Conservation (phyloP, 2,888 invertebrate species). For the Odontomyia ornata region DNA sequence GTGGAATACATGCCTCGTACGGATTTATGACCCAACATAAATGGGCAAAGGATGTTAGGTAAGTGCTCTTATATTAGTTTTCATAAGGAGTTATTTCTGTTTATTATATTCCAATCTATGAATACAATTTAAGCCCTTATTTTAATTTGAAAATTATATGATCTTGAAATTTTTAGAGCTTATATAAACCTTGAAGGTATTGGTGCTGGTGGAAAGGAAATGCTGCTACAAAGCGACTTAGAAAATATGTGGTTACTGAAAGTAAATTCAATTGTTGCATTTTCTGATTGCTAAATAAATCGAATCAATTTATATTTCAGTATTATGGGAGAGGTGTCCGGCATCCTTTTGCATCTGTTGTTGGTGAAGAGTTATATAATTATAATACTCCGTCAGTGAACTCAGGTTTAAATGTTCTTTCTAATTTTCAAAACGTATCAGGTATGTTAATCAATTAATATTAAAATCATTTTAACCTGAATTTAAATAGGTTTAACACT, state of each 20-base stretch:
- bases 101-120: too few relatives aligned
- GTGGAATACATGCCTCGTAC: slow-evolving; percentile 74
- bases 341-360: slow-evolving; percentile 70
- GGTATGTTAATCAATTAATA: slow-evolving; percentile 59
- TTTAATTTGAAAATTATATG: too few relatives aligned
- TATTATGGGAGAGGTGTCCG: slow-evolving; percentile 66
- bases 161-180: slow-evolving; percentile 63
- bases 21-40: slow-evolving; percentile 76
- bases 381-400: slow-evolving; percentile 69
- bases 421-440: slow-evolving; percentile 71
- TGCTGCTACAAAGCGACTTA: slow-evolving; percentile 89
- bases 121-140: too few relatives aligned
- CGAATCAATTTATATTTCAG: slow-evolving; percentile 53
- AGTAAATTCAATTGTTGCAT: neutral
- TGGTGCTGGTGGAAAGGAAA: slow-evolving; percentile 90
- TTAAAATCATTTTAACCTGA: too few relatives aligned
- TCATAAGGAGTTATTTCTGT: too few relatives aligned
- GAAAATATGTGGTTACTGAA: slow-evolving; percentile 72
- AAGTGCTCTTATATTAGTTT: too few relatives aligned
- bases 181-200: slow-evolving; percentile 93
- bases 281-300: too few relatives aligned
- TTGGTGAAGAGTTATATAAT: slow-evolving; percentile 73
- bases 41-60: slow-evolving; percentile 79
- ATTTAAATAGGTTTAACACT: slow-evolving; percentile 71
- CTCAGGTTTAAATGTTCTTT: slow-evolving; percentile 74